Evolutionary conservation across 2,888 invertebrate genomes (phyloP), one percentile per base, ranked within the genome.

Genomic region (Cyrtodaria siliqua): DNA sequence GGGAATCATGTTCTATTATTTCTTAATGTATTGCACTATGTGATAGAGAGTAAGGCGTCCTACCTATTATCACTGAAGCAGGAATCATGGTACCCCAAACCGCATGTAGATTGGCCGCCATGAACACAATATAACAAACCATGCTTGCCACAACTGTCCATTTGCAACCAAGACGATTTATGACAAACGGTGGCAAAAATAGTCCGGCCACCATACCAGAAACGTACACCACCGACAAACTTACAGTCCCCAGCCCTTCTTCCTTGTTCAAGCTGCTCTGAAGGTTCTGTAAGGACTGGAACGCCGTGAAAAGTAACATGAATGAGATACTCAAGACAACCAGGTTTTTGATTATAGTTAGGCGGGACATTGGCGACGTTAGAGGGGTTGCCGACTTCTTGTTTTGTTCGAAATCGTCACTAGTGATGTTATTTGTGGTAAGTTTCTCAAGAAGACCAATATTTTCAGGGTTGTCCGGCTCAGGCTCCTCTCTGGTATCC

Each of bases 271-370:
- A 96, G 85, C 97, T 97, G 79, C 97, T 97, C 86, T 94, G 99
- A 59, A 99, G 95, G 93, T 98, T 98, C 47, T 98, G 97, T 84
- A 98, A 97, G 72, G 98, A 97, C 94, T 98, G 97, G 94, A 98
- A 99, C 63, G 98, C 98, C 64, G 98, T 98, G 94, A 99, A 94
- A 92, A 98, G 97, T 87, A 98, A 96, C 96, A 98, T 96, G 93
- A 99, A 99, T 24, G 97, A 97, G 81, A 96, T 94, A 84, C 98
- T 98, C 53, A 98, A 96, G 44, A 97, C 96, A 67, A 96, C 95
- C 62, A 98, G 96, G 94, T 98, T 99, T 93, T 97, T 98, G 84
- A 97, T 92, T 93, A 98, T 98, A 88, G 97, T 86, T 20, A 6
- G 6, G 3, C 44, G 44, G 16, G 44, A 9, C 44, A 44, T 44